phyloP scores from a whole-genome alignment of 2,113 vertebrate species.

The Astatoreochromis straeleni region DNA sequence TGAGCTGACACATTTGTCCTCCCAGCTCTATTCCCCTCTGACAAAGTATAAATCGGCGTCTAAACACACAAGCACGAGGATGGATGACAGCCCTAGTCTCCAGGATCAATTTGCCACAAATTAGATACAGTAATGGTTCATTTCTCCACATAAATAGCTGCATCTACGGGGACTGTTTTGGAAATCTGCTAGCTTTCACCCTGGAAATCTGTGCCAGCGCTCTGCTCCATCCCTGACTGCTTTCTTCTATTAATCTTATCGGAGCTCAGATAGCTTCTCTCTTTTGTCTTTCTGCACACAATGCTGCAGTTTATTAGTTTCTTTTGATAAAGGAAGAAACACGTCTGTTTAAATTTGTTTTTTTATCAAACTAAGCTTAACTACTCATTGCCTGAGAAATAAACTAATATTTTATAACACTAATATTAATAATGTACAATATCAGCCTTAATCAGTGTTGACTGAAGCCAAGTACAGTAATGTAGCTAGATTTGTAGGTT shows the following conservation, averaged over 20 bases:
- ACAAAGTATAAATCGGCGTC: constrained; percentile 28
- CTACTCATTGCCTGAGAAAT: background rate
- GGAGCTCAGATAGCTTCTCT: background rate
- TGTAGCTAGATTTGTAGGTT: background rate
- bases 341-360: background rate
- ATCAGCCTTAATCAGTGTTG: background rate
- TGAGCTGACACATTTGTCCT: constrained; percentile 35
- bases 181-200: constrained; percentile 25
- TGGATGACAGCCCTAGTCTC: constrained; percentile 45
- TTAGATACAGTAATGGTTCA: constrained; percentile 67
- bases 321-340: background rate
- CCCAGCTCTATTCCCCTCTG: constrained; percentile 17
- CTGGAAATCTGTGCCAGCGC: background rate
- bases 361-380: background rate
- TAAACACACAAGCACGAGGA: constrained; percentile 39
- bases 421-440: background rate
- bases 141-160: constrained; percentile 62
- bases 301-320: background rate
- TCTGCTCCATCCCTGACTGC: background rate
- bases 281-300: background rate
- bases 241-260: constrained; percentile 35
- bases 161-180: constrained; percentile 37
- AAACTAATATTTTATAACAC: accelerated
- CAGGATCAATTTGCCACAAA: constrained; percentile 62
- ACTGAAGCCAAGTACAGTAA: background rate